Percentiles rank a stretch among this genome's conserved stretches.
These are phyloP conservation scores for Myotis yumanensis DNA, from an alignment of 2,113 vertebrate genomes.

Conservation along the genomic window DNA sequence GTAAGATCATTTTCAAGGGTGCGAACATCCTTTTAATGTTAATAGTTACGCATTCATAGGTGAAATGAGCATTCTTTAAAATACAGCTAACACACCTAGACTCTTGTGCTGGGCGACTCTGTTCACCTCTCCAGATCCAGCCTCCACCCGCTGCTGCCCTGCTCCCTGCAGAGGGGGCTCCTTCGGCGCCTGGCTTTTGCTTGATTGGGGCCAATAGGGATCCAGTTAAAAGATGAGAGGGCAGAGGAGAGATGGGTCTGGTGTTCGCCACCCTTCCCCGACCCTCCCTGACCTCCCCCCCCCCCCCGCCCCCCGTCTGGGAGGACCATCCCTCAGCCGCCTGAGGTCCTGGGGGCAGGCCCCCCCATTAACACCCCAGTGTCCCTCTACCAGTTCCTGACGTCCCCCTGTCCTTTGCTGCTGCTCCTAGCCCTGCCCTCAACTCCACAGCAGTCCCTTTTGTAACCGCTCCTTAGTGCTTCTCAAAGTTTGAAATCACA, in stretches of 20 bases:
- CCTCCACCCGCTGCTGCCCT: not conserved
- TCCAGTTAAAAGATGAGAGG: not conserved
- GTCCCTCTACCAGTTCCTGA: not conserved
- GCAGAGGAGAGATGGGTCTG: not conserved
- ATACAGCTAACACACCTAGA: not conserved
- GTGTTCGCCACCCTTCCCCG: accelerated
- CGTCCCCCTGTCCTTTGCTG: not conserved
- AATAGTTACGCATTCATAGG: not conserved
- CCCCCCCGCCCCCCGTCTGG: not conserved
- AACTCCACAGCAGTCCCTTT: not conserved
- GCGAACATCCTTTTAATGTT: not conserved
- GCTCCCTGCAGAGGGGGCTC: not conserved
- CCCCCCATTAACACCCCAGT: not conserved
- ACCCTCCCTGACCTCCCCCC: not conserved
- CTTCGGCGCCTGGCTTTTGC: not conserved
- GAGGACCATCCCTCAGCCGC: too few relatives aligned
- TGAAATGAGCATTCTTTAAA: not conserved
- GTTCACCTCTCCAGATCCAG: not conserved
- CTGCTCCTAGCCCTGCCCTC: not conserved
- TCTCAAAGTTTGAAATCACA: not conserved
- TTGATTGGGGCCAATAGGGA: not conserved
- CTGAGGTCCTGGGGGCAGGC: too few relatives aligned
- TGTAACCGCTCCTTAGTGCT: not conserved
- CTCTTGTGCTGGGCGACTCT: not conserved
- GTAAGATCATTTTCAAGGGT: not conserved